These are phyloP conservation scores for Microcebus griseorufus DNA, from an alignment of 2,113 vertebrate species.

Conservation along the genomic window DNA sequence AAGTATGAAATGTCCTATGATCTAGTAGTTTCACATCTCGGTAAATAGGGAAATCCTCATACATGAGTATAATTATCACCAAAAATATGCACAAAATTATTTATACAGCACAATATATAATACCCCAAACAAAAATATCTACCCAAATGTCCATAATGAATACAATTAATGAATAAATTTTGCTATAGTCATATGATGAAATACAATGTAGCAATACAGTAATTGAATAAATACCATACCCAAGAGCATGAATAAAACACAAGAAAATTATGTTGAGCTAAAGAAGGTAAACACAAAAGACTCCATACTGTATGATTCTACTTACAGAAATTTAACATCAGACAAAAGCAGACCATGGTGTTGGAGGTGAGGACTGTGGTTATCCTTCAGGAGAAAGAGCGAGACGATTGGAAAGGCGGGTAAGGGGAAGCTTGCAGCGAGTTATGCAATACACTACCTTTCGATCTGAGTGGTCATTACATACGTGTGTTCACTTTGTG, in stretches of 20 bases:
- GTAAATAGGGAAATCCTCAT: background rate
- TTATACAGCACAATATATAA: background rate
- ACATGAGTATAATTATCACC: background rate
- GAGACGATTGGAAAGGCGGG: background rate
- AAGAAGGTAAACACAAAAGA: constrained; percentile 3
- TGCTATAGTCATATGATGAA: background rate
- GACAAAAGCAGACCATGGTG: background rate
- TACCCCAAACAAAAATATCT: background rate
- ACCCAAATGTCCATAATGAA: background rate
- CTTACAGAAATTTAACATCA: background rate
- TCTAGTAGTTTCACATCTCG: background rate
- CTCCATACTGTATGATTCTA: background rate
- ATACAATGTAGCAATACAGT: background rate
- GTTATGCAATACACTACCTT: background rate
- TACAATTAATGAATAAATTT: background rate
- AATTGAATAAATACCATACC: background rate
- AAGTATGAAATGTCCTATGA: background rate
- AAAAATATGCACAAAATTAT: background rate
- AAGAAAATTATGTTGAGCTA: background rate
- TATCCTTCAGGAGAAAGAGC: background rate
- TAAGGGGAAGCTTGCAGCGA: background rate
- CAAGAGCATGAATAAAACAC: background rate
- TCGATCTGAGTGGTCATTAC: background rate
- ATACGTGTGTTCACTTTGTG: background rate
- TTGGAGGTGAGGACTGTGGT: no score